Evolutionary conservation across 2,888 invertebrate genomes (phyloP), one percentile per base, ranked within the genome.

Genomic region (Aelia acuminata): DNA sequence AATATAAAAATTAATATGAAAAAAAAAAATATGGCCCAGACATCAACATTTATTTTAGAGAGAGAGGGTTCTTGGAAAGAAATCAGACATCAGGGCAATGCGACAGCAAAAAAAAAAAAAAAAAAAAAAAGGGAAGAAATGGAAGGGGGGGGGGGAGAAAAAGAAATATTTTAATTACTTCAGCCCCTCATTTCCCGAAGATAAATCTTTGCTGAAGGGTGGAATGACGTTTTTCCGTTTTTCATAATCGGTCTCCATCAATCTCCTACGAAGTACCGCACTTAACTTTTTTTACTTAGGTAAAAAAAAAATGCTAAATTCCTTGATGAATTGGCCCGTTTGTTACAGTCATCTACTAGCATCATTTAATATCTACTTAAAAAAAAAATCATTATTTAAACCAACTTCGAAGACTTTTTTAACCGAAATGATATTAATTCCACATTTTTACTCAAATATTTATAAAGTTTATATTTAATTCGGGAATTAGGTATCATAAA

Each of bases 201-300:
- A 80, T 80, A 80, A 43, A 80, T 80, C 80, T 43, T 80, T 43
- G 43, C 22, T 43, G 43, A 80, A 80, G 43, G n/a, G 22, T 80
- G 11, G 43, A 80, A 80, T 80, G 39, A 43, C 43, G 43, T 43
- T 80, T 80, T 63, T 63, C 63, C 63, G 63, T 63, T 63, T 80
- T 80, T 80, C 80, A 80, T 80, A 80, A 80, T 80, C 43, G 39
- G 31, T 43, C 80, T 43, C 80, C 80, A 80, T 80, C 80, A 80
- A 80, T 80, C 80, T 80, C 31, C 63, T 63, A 63, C 31, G 31
- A 31, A 63, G 63, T 63, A 63, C 63, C 63, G 63, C 31, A 63
- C 63, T 63, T 63, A 63, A 63, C 13, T 31, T 63, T 50, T 57
- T 63, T 63, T 57, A 4, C 43, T 26, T 26, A 57, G 57, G 31